These are phyloP conservation scores for Gonioctena quinquepunctata DNA, from an alignment of 1,140 invertebrate genomes.

Conservation along the genomic window DNA sequence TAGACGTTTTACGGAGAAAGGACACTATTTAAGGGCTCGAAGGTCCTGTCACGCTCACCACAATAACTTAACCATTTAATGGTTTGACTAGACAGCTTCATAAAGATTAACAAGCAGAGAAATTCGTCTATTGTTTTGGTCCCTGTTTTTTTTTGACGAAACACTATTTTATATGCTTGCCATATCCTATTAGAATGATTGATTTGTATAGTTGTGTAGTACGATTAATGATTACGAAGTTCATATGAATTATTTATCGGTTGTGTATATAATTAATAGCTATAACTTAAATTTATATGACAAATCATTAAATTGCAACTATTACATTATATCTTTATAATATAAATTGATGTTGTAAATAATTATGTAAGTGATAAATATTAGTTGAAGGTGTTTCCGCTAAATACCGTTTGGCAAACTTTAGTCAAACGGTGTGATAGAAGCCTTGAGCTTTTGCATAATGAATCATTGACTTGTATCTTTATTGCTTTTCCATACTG, in stretches of 20 bases:
- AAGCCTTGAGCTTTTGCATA: no score
- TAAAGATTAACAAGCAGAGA: slow-evolving; percentile 1
- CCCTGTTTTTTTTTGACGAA: background rate
- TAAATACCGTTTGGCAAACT: background rate
- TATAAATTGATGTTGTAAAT: background rate
- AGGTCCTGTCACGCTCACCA: slow-evolving; percentile 35
- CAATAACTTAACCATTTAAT: slow-evolving; percentile 40
- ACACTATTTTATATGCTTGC: background rate
- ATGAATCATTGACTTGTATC: no score
- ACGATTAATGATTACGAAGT: background rate
- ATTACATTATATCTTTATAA: background rate
- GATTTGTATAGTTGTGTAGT: background rate
- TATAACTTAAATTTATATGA: background rate
- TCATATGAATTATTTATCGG: background rate
- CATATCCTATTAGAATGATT: no score
- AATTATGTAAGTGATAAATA: background rate
- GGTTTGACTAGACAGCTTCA: slow-evolving; percentile 11
- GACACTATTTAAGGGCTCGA: slow-evolving; percentile 19
- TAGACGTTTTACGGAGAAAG: slow-evolving; percentile 25
- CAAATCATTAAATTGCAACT: background rate
- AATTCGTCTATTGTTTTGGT: background rate
- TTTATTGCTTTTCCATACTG: no score
- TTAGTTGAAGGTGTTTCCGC: background rate
- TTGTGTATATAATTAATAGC: background rate
- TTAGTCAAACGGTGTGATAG: no score